These are phyloP conservation scores for Lagopus muta DNA, from an alignment of 2,113 vertebrate genomes.

Conservation along the genomic window DNA sequence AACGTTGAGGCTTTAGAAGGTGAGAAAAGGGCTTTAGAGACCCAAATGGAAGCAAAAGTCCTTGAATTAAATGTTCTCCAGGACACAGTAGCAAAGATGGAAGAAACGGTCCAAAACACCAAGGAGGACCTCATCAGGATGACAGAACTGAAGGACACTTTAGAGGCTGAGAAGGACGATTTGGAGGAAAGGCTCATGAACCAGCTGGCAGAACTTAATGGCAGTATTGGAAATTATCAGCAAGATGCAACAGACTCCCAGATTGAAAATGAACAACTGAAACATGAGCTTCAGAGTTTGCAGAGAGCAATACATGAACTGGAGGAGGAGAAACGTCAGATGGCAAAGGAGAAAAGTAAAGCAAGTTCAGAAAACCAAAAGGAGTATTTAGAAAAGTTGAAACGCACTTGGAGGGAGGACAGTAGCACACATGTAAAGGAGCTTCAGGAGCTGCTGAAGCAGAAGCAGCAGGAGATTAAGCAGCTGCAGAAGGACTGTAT, in stretches of 20 bases:
- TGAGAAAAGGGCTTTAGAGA: slow-evolving; percentile 73
- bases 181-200: slow-evolving; percentile 97
- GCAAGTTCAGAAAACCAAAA: slow-evolving; percentile 83
- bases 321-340: slow-evolving; percentile 90
- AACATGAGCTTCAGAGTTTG: slow-evolving; percentile 79
- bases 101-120: slow-evolving; percentile 60
- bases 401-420: slow-evolving; percentile 81
- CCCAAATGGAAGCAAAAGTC: slow-evolving; percentile 59
- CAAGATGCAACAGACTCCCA: slow-evolving; percentile 88
- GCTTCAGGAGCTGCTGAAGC: slow-evolving; percentile 93
- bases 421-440: slow-evolving; percentile 85
- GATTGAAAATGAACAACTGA: slow-evolving; percentile 82
- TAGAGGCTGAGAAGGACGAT: slow-evolving; percentile 93
- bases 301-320: slow-evolving; percentile 80
- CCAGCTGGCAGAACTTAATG: slow-evolving; percentile 96
- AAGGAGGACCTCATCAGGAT: slow-evolving; percentile 81
- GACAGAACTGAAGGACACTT: slow-evolving; percentile 72
- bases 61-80: slow-evolving; percentile 62
- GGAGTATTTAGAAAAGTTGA: slow-evolving; percentile 88
- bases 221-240: slow-evolving; percentile 95
- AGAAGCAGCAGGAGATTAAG: slow-evolving; percentile 94
- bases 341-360: slow-evolving; percentile 83
- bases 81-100: slow-evolving; percentile 56
- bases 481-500: slow-evolving; percentile 95
- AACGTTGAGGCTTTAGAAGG: slow-evolving; percentile 46